These are phyloP conservation scores for Rallus crepitans DNA, from an alignment of 2,797 vertebrate genomes.

Conservation along the genomic window DNA sequence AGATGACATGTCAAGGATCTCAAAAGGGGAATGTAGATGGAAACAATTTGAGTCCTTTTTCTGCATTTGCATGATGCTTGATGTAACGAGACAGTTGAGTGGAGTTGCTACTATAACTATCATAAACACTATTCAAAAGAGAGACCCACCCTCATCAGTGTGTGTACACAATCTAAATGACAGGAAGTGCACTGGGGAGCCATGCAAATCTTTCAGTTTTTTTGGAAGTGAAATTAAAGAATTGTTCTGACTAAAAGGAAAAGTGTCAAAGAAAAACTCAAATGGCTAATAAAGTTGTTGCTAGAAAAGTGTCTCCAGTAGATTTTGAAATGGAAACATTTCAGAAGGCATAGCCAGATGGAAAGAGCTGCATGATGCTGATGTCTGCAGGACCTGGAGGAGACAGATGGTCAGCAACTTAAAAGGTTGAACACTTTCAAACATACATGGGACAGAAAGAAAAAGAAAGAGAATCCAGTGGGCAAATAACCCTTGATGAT, in stretches of 20 bases:
- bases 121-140: neutral
- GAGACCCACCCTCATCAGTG: neutral
- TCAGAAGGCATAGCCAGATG: constrained; percentile 2
- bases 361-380: neutral
- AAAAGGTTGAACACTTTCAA: constrained; percentile 2
- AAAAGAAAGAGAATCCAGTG: neutral
- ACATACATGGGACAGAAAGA: neutral
- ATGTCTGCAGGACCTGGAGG: constrained; percentile 10
- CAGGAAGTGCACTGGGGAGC: neutral
- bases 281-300: neutral
- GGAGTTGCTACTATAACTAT: neutral
- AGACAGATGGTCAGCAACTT: constrained; percentile 19
- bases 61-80: neutral
- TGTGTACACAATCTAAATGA: neutral
- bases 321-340: neutral
- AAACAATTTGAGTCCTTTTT: neutral
- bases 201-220: neutral
- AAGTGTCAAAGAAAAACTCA: neutral
- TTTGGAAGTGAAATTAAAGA: neutral
- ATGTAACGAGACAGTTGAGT: neutral
- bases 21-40: neutral
- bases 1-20: neutral
- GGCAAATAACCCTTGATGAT: neutral
- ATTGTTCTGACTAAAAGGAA: neutral
- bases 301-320: neutral